Conservation (phyloP, 1,140 invertebrate genomes). For the Bilobella aurantiaca region DNA sequence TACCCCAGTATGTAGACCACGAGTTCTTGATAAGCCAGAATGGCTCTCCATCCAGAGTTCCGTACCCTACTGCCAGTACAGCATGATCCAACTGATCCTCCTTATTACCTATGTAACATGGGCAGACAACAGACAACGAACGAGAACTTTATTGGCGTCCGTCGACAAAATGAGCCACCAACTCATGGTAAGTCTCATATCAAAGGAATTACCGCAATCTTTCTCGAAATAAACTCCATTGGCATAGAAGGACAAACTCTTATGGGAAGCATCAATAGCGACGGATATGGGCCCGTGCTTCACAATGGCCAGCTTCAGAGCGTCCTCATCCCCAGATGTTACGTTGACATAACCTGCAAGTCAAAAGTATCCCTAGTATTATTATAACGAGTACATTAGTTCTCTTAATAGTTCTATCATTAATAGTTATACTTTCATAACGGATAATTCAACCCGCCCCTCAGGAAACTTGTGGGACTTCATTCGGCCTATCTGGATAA, state of each 20-base stretch:
- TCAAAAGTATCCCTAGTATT: no score
- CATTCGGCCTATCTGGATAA: no score
- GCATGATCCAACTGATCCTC: constrained; percentile 72
- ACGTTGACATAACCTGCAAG: constrained; percentile 69
- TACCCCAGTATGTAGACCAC: constrained; percentile 80
- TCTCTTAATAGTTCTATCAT: no score
- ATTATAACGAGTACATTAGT: no score
- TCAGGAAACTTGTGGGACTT: no score
- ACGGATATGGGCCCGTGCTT: constrained; percentile 87
- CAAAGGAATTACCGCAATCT: constrained; percentile 64
- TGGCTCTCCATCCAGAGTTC: constrained; percentile 63
- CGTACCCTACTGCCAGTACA: constrained; percentile 87
- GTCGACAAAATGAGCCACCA: no score
- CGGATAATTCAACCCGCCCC: no score
- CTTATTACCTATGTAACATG: constrained; percentile 54
- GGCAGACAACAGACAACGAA: no score
- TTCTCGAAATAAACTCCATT: constrained; percentile 87
- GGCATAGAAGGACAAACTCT: constrained; percentile 76
- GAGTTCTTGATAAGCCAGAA: constrained; percentile 94
- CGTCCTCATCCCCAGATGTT: constrained; percentile 59
- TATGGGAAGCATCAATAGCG: constrained; percentile 81
- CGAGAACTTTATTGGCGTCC: no score
- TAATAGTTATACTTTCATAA: no score
- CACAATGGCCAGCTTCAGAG: constrained; percentile 71
- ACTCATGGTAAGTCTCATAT: no score